Evolutionary conservation across 37 sponge, comb jelly and placozoan genomes (phyloP).

Genomic region (Axinella damicornis): DNA sequence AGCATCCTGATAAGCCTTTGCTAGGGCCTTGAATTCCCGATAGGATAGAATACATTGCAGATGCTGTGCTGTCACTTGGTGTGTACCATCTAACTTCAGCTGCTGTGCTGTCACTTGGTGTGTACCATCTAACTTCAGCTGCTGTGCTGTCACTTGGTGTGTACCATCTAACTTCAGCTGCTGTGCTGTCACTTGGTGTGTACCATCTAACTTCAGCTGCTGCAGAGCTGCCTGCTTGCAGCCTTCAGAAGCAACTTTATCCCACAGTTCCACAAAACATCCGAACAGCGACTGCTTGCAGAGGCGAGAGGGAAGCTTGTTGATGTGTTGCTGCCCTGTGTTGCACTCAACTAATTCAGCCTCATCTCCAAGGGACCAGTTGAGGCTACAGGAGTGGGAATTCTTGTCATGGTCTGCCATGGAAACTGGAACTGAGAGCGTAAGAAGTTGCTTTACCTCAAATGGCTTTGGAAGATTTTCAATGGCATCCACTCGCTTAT

Average conservation of each 20-base stretch:
- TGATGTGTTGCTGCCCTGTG: slow-evolving; percentile 70
- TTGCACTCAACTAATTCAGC: slow-evolving; percentile 64
- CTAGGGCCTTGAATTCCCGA: too few relatives aligned
- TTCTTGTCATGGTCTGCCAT: slow-evolving; percentile 33
- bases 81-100: too few relatives aligned
- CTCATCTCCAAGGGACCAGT: slow-evolving; percentile 87
- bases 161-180: too few relatives aligned
- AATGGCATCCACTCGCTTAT: slow-evolving; percentile 55
- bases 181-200: too few relatives aligned
- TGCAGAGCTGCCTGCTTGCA: too few relatives aligned
- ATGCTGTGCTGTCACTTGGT: too few relatives aligned
- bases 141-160: too few relatives aligned
- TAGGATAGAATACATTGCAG: too few relatives aligned
- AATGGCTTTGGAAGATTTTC: slow-evolving; percentile 48
- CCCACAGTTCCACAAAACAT: slow-evolving; percentile 77
- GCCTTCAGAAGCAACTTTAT: slow-evolving; percentile 30
- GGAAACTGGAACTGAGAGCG: slow-evolving; percentile 44
- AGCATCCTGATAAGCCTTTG: too few relatives aligned
- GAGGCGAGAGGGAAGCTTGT: slow-evolving; percentile 65
- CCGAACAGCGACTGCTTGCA: slow-evolving; percentile 84
- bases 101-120: too few relatives aligned
- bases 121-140: too few relatives aligned
- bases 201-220: too few relatives aligned
- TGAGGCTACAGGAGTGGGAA: slow-evolving; percentile 59
- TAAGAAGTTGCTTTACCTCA: slow-evolving; percentile 51